Conservation (phyloP, 1,140 invertebrate genomes). For the Euschistus heros region DNA sequence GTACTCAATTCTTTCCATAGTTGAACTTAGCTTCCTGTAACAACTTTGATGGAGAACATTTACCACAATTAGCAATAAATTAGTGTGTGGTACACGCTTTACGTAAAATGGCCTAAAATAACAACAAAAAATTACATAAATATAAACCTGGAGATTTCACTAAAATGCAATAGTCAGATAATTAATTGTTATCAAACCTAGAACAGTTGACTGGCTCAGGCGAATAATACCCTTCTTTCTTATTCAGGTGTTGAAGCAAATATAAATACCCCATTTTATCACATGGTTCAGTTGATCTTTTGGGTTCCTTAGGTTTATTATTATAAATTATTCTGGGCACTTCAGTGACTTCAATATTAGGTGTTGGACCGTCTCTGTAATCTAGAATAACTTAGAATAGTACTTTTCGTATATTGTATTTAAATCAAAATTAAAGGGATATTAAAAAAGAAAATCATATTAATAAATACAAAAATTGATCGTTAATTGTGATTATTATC, state of each 20-base stretch:
- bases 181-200: conserved; percentile 21
- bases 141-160: background rate
- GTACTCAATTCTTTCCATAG: conserved; percentile 28
- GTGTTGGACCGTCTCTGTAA: background rate
- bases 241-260: conserved; percentile 28
- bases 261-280: conserved; percentile 30
- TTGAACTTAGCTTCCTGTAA: conserved; percentile 27
- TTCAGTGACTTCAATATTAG: background rate
- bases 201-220: conserved; percentile 27
- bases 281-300: conserved; percentile 24
- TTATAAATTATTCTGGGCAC: background rate
- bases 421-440: background rate
- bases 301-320: background rate
- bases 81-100: conserved; percentile 60
- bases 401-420: background rate
- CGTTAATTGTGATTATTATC: too few relatives aligned
- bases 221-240: conserved; percentile 28
- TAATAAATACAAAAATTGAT: too few relatives aligned
- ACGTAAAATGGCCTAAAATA: conserved; percentile 57
- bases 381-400: background rate
- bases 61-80: conserved; percentile 68
- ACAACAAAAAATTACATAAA: background rate
- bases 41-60: conserved; percentile 38
- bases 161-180: background rate
- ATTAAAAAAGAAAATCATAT: background rate